Base-by-base conservation (phyloP, 2,797 vertebrate species). In the Apogon talboti region DNA sequence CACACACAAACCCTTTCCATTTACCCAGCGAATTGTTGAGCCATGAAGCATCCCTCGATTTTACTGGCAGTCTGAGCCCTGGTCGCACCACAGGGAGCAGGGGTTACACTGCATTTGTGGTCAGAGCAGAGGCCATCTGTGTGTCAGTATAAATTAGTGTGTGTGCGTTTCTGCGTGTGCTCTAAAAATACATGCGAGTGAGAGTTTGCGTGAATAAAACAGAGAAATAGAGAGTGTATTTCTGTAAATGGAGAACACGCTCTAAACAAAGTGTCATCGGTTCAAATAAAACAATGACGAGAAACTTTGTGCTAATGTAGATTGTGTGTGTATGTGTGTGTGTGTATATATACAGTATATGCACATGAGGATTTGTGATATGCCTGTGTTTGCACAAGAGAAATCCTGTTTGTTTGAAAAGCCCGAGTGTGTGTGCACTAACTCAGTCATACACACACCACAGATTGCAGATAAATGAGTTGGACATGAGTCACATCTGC, bases 11-110 rank as follows among this genome's bases (percentile, higher is more conserved):
- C 70, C 90, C 91, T 94, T 93, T 93, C 92, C 90, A 92, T 92
- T 92, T 92, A 92, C 90, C 88, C 89, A 88, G 91, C 89, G 54
- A 92, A 94, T 94, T 93, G 91, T 92, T 95, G 86, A 92, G 91
- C 90, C 90, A 91, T 95, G 94, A 95, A 93, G 92, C 92, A 92
- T 93, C 90, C 81, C 88, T 71, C 56, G 80, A 77, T 87, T 93
- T 94, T 93, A 94, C 92, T 92, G 94, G 91, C 92, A 93, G 89
- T 60, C 84, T 79, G 88, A 85, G 87, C 71, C 84, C 76, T 37
- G 81, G 77, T 79, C 78, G 77, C 91, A 93, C 93, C 92, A 30
- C 93, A 91, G 92, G 91, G 92, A 89, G 88, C 89, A 89, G 85
- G 78, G 91, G 91, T 92, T 88, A 91, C 88, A 77, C 90, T 86